Evolutionary conservation across 2,113 vertebrate species (phyloP), one percentile per base, ranked within the genome.

Genomic region (Solenodon paradoxus): DNA sequence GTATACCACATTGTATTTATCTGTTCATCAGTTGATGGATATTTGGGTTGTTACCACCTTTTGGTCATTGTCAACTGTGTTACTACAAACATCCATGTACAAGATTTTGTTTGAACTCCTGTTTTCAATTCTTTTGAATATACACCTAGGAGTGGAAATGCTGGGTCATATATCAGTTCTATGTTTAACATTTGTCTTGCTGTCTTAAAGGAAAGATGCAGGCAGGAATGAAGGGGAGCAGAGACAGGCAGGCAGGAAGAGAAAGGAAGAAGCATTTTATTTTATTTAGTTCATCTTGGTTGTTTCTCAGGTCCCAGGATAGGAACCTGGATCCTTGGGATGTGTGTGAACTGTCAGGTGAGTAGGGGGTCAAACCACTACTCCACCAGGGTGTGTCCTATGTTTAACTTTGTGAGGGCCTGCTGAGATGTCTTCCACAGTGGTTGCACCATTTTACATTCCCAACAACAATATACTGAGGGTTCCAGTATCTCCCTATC

Each of bases 361-460:
- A n/a, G n/a, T n/a, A n/a, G n/a, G n/a, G n/a, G n/a, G n/a, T n/a
- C n/a, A n/a, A n/a, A n/a, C n/a, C n/a, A n/a, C n/a, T n/a, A n/a
- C n/a, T n/a, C n/a, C n/a, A n/a, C n/a, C n/a, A n/a, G n/a, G n/a
- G n/a, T n/a, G n/a, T n/a, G n/a, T 45, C 66, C 61, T 53, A n/a
- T n/a, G 51, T 68, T 79, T 90, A 91, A 80, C 47, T 80, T 85
- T 93, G 51, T 90, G 68, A 96, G 47, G 53, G 77, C 59, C 7
- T 10, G 26, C 10, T 40, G 40, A 13, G 72, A 47, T 47, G 53
- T n/a, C 63, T 91, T 53, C 32, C 40, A 95, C 0, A 19, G 38
- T 20, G 28, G 38, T 74, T 55, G 8, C 3, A 35, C 11, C 32
- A 59, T 66, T 53, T 78, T 38, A 90, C 30, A 74, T 80, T 32